Evolutionary conservation across 1,140 invertebrate genomes (phyloP).

Genomic region (Diorhabda elongata): DNA sequence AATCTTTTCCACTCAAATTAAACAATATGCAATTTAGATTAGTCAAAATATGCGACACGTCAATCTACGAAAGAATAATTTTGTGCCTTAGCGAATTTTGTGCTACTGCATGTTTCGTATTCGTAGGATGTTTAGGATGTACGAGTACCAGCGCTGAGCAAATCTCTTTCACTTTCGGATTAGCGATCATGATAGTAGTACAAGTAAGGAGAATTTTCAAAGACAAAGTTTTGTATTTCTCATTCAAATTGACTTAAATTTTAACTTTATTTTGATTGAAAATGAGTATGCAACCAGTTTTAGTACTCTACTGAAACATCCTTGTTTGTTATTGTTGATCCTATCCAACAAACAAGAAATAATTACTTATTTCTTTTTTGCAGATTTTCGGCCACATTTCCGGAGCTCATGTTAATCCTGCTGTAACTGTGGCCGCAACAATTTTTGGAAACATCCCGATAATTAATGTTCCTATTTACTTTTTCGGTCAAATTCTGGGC

Average conservation of each 20-base stretch:
- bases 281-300: too few relatives aligned
- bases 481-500: constrained; percentile 69
- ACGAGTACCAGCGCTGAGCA: constrained; percentile 37
- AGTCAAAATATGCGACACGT: constrained; percentile 34
- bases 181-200: constrained; percentile 61
- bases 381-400: constrained; percentile 67
- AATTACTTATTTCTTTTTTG: constrained; percentile 40
- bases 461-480: constrained; percentile 63
- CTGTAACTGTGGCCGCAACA: constrained; percentile 66
- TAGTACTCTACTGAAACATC: too few relatives aligned
- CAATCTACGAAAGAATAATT: constrained; percentile 32
- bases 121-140: constrained; percentile 67
- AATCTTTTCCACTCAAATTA: too few relatives aligned
- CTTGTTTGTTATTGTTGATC: too few relatives aligned
- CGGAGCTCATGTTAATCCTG: constrained; percentile 72
- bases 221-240: too few relatives aligned
- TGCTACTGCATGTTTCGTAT: constrained; percentile 69
- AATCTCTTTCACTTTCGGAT: constrained; percentile 63
- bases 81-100: constrained; percentile 55
- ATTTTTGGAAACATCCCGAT: constrained; percentile 62
- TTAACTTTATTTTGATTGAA: too few relatives aligned
- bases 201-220: constrained; percentile 48
- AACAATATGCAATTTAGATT: background rate
- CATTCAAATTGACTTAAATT: too few relatives aligned
- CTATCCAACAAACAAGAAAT: too few relatives aligned